Conservation (phyloP, 2,113 vertebrate genomes). For the Rhinichthys klamathensis region DNA sequence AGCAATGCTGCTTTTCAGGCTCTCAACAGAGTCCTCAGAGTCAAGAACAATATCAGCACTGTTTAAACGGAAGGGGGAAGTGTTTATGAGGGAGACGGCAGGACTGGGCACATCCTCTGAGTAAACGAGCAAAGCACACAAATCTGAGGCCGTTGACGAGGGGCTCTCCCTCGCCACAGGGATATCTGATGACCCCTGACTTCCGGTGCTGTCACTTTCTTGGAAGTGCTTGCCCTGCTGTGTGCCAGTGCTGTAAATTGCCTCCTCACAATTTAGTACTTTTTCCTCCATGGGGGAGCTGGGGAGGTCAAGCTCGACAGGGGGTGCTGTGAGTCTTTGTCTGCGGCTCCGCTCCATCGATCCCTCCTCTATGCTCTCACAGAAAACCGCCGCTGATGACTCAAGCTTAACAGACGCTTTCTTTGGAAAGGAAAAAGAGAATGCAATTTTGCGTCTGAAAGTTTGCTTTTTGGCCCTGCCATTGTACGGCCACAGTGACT, state of each 20-base stretch:
- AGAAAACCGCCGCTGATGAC: conserved; percentile 86
- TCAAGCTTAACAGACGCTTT: conserved; percentile 84
- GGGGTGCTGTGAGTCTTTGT: conserved; percentile 77
- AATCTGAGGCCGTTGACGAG: conserved; percentile 47
- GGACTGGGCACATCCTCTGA: conserved; percentile 52
- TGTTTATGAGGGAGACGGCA: conserved; percentile 35
- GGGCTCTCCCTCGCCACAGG: conserved; percentile 51
- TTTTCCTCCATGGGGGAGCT: conserved; percentile 65
- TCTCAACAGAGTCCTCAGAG: conserved; percentile 50
- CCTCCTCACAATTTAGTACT: conserved; percentile 66
- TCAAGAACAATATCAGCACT: conserved; percentile 36
- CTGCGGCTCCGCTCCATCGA: conserved; percentile 67
- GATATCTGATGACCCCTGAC: conserved; percentile 62
- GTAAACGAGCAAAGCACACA: conserved; percentile 60
- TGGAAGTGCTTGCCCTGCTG: conserved; percentile 57
- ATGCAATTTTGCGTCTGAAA: conserved; percentile 78
- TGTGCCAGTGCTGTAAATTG: conserved; percentile 49
- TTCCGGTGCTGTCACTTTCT: conserved; percentile 54
- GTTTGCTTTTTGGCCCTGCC: conserved; percentile 71
- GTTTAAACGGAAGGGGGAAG: conserved; percentile 36
- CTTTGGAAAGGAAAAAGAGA: conserved; percentile 89
- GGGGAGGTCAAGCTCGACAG: conserved; percentile 65
- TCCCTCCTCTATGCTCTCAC: conserved; percentile 80
- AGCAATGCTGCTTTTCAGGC: conserved; percentile 26
- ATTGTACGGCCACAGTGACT: conserved; percentile 49